phyloP scores from a whole-genome alignment of 2,888 invertebrate species.

The Leptopilina syphax region DNA sequence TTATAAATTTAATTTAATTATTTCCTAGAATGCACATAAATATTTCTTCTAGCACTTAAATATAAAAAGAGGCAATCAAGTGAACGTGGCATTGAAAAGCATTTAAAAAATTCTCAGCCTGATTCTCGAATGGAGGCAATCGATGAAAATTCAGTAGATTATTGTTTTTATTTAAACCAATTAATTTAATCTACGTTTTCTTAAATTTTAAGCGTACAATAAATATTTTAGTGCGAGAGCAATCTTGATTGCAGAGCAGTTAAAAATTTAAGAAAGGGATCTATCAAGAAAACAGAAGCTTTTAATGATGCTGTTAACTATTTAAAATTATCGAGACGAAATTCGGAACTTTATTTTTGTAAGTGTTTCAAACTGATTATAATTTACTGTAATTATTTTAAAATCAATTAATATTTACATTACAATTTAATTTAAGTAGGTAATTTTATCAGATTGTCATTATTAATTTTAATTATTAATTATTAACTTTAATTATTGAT shows the following conservation, averaged over 20 bases:
- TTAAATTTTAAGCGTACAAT: background rate
- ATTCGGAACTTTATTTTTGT: background rate
- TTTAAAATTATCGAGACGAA: slow-evolving; percentile 5
- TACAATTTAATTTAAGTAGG: too few relatives aligned
- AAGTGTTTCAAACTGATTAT: background rate
- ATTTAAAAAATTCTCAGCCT: background rate
- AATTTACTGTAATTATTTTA: too few relatives aligned
- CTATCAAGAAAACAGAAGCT: background rate
- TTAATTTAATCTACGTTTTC: background rate
- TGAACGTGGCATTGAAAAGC: background rate
- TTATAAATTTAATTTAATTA: too few relatives aligned
- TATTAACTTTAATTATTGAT: too few relatives aligned
- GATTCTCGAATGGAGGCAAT: slow-evolving; percentile 6
- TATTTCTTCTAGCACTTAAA: background rate
- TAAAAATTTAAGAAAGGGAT: background rate
- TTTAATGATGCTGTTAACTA: slow-evolving; percentile 4
- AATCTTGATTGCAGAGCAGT: background rate
- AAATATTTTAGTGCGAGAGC: background rate
- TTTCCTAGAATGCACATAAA: too few relatives aligned
- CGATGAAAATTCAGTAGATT: background rate
- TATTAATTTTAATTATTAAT: too few relatives aligned
- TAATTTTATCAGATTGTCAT: too few relatives aligned
- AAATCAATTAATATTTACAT: too few relatives aligned
- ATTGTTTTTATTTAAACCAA: background rate
- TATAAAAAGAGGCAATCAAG: background rate